Base-by-base conservation (phyloP, 2,888 invertebrate genomes). In the Pegoplata infirma region DNA sequence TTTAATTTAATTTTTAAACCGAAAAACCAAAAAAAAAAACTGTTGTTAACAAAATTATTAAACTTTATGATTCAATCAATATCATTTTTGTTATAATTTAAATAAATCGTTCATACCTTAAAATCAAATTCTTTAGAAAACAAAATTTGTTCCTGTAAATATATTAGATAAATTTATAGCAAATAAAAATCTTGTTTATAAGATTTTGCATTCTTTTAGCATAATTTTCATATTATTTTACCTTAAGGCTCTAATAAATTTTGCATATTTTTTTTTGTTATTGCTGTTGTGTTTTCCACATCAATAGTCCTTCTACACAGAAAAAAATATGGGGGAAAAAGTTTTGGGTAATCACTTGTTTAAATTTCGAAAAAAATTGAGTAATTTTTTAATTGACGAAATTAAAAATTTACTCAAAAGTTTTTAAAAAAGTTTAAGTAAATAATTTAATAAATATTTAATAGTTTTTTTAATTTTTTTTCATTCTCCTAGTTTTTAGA, bases 191-290 rank as follows among this genome's bases (percentile, higher is more conserved):
- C 7, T 51, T 25, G 5, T 51, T 51, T 23, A n/a, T 51, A 28
- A n/a, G 12, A 59, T 69, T 84, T 81, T 84, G 84, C 81, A 84
- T 82, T 59, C 72, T 19, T 83, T 82, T 82, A 76, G 84, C 86
- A 85, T 85, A 84, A 85, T 86, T 85, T 85, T 82, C 81, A 49
- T 81, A 83, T 85, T 85, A 85, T 84, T 85, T 83, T 80, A 85
- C 85, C 85, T 85, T 83, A 80, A 81, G 84, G 85, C 76, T 63
- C 69, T 73, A 64, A 63, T 67, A 71, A 76, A 66, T 76, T 56
- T 55, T 56, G 61, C 61, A 8, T 47, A 58, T 56, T 75, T 69
- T 56, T 40, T n/a, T 40, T 40, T n/a, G 12, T n/a, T 2, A 3
- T 25, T 25, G 5, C 6, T 3, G 5, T 25, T 25, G 3, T 5